phyloP scores from a whole-genome alignment of 2,888 invertebrate genomes.

The Holacanthella duospinosa region DNA sequence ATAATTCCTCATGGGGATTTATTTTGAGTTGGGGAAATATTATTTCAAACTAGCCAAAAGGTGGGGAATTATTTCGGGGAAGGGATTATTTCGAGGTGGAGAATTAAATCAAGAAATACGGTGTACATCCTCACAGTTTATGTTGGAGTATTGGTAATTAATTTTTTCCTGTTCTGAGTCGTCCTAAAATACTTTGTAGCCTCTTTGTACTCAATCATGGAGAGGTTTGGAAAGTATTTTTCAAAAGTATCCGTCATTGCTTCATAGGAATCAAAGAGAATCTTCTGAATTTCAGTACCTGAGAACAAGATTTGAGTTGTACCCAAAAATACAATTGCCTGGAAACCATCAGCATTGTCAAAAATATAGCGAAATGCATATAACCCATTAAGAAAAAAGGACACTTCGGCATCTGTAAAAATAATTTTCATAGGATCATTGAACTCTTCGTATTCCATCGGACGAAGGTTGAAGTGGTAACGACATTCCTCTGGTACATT shows the following conservation, averaged over 20 bases:
- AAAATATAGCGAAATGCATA: neutral
- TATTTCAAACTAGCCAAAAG: too few relatives aligned
- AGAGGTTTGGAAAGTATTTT: neutral
- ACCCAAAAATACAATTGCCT: neutral
- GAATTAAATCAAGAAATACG: too few relatives aligned
- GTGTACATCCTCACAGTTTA: too few relatives aligned
- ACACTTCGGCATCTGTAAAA: neutral
- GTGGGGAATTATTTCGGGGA: too few relatives aligned
- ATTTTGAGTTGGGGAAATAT: too few relatives aligned
- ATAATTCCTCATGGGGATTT: too few relatives aligned
- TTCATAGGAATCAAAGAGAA: neutral
- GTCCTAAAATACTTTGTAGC: neutral
- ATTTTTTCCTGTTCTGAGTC: too few relatives aligned
- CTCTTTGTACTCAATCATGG: neutral
- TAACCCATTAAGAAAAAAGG: neutral
- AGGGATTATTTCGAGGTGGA: too few relatives aligned
- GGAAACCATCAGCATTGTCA: neutral
- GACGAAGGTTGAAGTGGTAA: neutral
- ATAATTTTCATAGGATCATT: neutral
- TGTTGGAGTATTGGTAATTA: too few relatives aligned
- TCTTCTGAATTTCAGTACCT: neutral
- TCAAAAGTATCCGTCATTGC: neutral
- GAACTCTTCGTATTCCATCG: neutral
- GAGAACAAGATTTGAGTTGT: neutral
- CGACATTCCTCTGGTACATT: neutral